A percentile compares a stretch with the other conserved stretches of the same genome.
These are phyloP conservation scores for Cryptotis parvus DNA, from an alignment of 2,113 vertebrate species.

Conservation along the genomic window DNA sequence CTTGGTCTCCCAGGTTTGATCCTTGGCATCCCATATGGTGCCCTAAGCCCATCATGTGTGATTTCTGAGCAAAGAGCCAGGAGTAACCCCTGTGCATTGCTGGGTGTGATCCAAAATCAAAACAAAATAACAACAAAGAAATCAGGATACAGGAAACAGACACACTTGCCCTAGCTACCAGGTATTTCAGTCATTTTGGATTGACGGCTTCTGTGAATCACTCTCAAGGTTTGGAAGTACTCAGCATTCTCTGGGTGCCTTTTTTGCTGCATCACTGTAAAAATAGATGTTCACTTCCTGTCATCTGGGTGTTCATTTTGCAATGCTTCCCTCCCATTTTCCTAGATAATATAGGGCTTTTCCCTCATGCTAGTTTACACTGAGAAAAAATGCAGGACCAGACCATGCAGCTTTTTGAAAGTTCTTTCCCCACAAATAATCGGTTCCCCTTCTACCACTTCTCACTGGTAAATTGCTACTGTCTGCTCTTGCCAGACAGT, in stretches of 20 bases:
- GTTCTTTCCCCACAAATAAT: constrained; percentile 1
- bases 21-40: no score
- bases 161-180: not conserved
- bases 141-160: not conserved
- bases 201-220: not conserved
- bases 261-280: not conserved
- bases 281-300: not conserved
- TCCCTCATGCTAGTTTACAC: not conserved
- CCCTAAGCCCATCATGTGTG: no score
- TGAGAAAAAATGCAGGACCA: not conserved
- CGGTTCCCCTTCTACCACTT: not conserved
- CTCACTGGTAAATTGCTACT: constrained; percentile 23
- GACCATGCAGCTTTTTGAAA: not conserved
- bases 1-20: no score
- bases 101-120: no score
- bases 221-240: not conserved
- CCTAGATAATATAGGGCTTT: not conserved
- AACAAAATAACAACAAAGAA: no score
- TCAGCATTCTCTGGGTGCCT: not conserved
- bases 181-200: not conserved
- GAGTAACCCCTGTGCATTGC: no score
- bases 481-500: not conserved
- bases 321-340: not conserved
- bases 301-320: not conserved
- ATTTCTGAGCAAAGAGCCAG: no score